Base-by-base conservation (phyloP, 2,888 invertebrate genomes). In the Philonicus albiceps region DNA sequence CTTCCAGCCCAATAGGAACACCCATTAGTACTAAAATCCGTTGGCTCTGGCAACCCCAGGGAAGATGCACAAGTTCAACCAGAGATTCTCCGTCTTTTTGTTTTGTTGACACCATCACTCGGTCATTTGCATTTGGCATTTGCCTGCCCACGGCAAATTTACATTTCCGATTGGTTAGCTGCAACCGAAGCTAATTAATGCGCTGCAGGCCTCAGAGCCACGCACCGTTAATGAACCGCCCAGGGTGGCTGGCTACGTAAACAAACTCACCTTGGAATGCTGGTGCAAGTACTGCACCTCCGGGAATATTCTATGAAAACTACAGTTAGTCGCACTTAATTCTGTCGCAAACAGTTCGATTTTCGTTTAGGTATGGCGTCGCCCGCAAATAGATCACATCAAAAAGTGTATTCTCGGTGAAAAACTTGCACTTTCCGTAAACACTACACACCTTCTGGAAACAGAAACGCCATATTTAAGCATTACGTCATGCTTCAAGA, bases 381-480 rank as follows among this genome's bases (percentile, higher is more conserved):
- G 6, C 30, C 34, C 64, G 6, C 81, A 34, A 64, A 81, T 27
- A 34, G 27, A 53, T 81, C 64, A 81, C 81, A 81, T 81, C 22
- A 55, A 81, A 31, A 16, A 81, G 27, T 30, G 55, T 78, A n/a
- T 43, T 49, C 7, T 64, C 16, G 73, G 37, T 40, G 72, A 84
- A 84, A 73, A 84, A 73, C 73, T 84, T 73, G 43, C 72, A 84
- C 72, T 72, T 84, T 84, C 73, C 84, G 72, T 43, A 73, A 84
- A 73, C 84, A 73, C 84, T 75, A 85, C 75, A 85, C 86, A 64
- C 73, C 86, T 86, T 83, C 43, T 55, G 49, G 76, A 64, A 72
- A 27, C 75, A 78, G 37, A 72, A 87, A 87, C 87, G 87, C 87
- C 87, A 87, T 87, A 78, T 87, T 87, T 86, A 84, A 84, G 74